Conservation (phyloP, 2,888 invertebrate genomes). For the Drosophila setosimentum region DNA sequence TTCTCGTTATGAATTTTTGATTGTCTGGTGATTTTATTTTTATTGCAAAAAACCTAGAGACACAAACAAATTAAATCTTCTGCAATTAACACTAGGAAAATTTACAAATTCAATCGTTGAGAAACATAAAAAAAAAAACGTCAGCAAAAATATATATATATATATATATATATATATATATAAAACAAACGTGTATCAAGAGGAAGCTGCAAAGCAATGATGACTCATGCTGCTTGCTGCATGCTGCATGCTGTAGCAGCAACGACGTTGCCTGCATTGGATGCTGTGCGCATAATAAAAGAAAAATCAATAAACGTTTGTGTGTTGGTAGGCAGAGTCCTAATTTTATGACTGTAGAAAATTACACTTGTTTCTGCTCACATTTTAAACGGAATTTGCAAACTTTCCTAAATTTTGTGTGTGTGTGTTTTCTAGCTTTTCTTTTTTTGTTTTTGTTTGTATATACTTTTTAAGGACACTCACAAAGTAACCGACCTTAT, state of each 20-base stretch:
- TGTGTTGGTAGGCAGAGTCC: constrained; percentile 17
- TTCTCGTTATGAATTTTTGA: constrained; percentile 11
- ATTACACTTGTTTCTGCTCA: constrained; percentile 23
- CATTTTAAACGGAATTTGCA: constrained; percentile 34
- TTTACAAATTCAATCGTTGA: constrained; percentile 43
- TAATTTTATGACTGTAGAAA: constrained; percentile 15
- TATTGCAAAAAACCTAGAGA: constrained; percentile 53
- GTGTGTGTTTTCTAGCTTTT: background rate
- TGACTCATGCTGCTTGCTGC: constrained; percentile 46
- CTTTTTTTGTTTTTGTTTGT: background rate
- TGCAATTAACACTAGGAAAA: constrained; percentile 18
- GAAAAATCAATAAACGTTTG: constrained; percentile 44
- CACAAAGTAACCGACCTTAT: constrained; percentile 47
- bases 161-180: background rate
- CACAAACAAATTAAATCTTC: constrained; percentile 30
- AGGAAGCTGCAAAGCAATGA: constrained; percentile 35
- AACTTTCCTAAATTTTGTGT: constrained; percentile 22
- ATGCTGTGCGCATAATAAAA: constrained; percentile 40
- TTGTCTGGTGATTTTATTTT: constrained; percentile 38
- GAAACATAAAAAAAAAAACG: constrained; percentile 1
- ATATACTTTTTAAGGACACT: constrained; percentile 23
- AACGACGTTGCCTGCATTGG: constrained; percentile 26
- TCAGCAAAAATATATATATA: constrained; percentile 11
- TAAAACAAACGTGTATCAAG: constrained; percentile 20
- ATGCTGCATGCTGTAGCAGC: constrained; percentile 34